Percentiles rank a stretch among this genome's conserved stretches.
Evolutionary conservation across 2,888 invertebrate species (phyloP).

Genomic region (Cataglyphis livida): DNA sequence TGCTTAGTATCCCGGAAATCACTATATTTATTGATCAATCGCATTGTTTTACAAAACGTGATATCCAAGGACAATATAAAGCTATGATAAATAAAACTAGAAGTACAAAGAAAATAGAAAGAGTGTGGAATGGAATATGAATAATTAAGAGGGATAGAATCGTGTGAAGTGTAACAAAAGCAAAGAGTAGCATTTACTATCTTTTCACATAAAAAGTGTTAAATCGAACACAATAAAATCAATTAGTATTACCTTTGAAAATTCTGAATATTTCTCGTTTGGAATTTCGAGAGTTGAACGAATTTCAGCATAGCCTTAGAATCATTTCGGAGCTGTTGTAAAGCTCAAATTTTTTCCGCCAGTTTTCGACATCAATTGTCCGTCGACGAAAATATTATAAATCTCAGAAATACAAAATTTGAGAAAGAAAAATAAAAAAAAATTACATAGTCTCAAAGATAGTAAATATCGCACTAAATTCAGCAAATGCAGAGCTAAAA

Average conservation of each 20-base stretch:
- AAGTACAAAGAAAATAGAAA: not conserved
- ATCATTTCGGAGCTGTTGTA: not conserved
- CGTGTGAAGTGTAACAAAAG: too few relatives aligned
- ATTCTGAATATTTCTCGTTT: not conserved
- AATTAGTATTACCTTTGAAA: constrained; percentile 22
- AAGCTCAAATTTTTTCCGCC: constrained; percentile 18
- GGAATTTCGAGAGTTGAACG: constrained; percentile 3
- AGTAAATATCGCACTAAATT: not conserved
- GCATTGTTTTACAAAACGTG: constrained; percentile 33
- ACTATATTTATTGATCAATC: constrained; percentile 33
- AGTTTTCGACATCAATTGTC: constrained; percentile 1
- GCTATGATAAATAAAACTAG: constrained; percentile 27
- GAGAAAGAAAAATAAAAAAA: not conserved
- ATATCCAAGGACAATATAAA: constrained; percentile 4
- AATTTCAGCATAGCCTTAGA: constrained; percentile 7
- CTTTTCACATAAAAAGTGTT: not conserved
- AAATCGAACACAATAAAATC: not conserved
- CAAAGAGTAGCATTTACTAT: not conserved
- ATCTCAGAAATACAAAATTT: constrained; percentile 5
- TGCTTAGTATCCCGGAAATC: constrained; percentile 31
- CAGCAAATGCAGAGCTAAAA: not conserved
- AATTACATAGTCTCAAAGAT: constrained; percentile 8
- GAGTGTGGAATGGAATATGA: not conserved
- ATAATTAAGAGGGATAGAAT: not conserved
- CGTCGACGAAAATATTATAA: not conserved